Evolutionary conservation across 2,113 vertebrate genomes (phyloP), one percentile per base, ranked within the genome.

Genomic region (Rhagologus leucostigma): DNA sequence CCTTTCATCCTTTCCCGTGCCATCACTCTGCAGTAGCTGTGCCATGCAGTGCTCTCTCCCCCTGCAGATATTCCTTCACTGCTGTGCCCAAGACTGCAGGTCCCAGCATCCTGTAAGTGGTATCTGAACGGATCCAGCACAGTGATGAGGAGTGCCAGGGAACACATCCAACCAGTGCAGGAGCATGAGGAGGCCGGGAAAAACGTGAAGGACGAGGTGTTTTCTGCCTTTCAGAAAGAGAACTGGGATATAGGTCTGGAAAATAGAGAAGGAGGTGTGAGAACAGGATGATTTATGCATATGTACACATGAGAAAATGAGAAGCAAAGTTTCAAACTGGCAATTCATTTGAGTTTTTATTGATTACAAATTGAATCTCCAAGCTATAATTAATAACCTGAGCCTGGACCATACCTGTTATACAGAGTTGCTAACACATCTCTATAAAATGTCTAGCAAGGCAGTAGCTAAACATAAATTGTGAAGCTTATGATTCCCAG

Each of bases 301-400:
- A 30, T 17, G 30, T 84, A 67, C 78, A 71, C 39, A 13, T 2
- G 16, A 71, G 64, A 87, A 93, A 95, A 95, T 75, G 81, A 91
- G 95, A 91, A 91, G 47, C 52, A 84, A 93, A 89, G 55, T 78
- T 95, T 74, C 8, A 4, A 84, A 87, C 33, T 71, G 74, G 84
- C 77, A 97, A 79, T 96, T 94, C 70, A 44, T 85, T 97, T 91
- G 60, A 47, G 21, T 4, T 20, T 95, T 93, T 95, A 91, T 79
- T 91, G 87, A 89, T 91, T 94, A 71, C 63, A 89, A 94, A 87
- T 78, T 93, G 90, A 87, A 94, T 94, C 46, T 93, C 65, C 78
- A 79, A 87, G 47, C 65, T 91, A 59, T 94, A 94, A 94, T 91
- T 95, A 91, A 93, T 91, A 93, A 87, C 49, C 65, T 79, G 81